phyloP scores from a whole-genome alignment of 2,888 invertebrate genomes.

The Celastrina argiolus region DNA sequence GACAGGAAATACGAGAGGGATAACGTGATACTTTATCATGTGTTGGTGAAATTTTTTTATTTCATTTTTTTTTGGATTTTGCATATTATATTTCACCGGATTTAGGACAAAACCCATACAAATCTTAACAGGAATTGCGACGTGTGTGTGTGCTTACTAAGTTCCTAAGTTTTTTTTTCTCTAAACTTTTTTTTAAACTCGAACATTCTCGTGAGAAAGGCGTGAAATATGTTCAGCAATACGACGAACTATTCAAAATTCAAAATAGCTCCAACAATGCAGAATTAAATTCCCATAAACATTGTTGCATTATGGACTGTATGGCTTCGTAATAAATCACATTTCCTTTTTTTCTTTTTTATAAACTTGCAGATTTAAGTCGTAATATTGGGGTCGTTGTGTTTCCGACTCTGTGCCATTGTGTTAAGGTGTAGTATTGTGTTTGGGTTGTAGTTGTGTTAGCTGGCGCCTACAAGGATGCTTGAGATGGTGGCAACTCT shows the following conservation, averaged over 20 bases:
- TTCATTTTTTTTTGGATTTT: too few relatives aligned
- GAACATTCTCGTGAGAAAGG: background rate
- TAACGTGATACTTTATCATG: too few relatives aligned
- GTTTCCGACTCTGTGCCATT: constrained; percentile 23
- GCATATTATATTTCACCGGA: too few relatives aligned
- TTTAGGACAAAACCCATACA: too few relatives aligned
- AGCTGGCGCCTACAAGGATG: constrained; percentile 61
- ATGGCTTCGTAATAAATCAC: constrained; percentile 25
- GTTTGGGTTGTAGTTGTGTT: background rate
- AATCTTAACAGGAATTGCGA: too few relatives aligned
- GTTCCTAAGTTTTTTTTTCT: too few relatives aligned
- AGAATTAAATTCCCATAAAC: constrained; percentile 27
- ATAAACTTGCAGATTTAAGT: constrained; percentile 15
- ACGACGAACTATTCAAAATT: constrained; percentile 5
- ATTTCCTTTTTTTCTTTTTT: constrained; percentile 24
- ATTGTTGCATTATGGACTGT: constrained; percentile 27
- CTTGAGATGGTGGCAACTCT: constrained; percentile 53
- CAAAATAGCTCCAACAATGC: constrained; percentile 29
- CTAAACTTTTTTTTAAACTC: background rate
- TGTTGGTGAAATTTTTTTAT: too few relatives aligned
- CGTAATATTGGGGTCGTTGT: background rate
- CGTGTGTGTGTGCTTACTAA: too few relatives aligned
- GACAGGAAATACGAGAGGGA: too few relatives aligned
- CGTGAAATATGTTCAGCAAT: background rate
- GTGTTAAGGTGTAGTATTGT: constrained; percentile 7